Percentiles rank a stretch among this genome's conserved stretches.
phyloP scores from a whole-genome alignment of 1,140 invertebrate genomes.

The Nixonia krombeini region DNA sequence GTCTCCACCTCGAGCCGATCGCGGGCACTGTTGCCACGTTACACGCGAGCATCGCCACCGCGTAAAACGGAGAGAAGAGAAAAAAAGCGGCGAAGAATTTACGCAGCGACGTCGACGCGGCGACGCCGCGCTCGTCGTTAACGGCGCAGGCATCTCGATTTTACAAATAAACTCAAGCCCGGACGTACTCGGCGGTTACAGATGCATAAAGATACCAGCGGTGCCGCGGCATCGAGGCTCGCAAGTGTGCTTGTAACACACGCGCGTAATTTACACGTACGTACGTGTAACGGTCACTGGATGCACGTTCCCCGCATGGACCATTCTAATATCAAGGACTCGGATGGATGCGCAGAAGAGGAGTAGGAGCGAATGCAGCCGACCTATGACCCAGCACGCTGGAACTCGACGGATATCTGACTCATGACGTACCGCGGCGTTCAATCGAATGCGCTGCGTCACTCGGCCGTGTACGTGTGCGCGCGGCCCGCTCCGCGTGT shows the following conservation, averaged over 20 bases:
- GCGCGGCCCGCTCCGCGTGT: slow-evolving; percentile 9
- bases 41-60: too few relatives aligned
- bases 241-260: background rate
- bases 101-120: too few relatives aligned
- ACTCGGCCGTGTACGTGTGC: slow-evolving; percentile 20
- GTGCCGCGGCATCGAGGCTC: too few relatives aligned
- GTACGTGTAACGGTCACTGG: slow-evolving; percentile 59
- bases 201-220: too few relatives aligned
- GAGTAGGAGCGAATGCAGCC: slow-evolving; percentile 61
- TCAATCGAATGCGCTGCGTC: slow-evolving; percentile 47
- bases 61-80: too few relatives aligned
- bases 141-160: background rate
- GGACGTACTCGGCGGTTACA: too few relatives aligned
- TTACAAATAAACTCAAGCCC: background rate
- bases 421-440: slow-evolving; percentile 60
- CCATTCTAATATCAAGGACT: slow-evolving; percentile 70
- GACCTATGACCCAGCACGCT: slow-evolving; percentile 65
- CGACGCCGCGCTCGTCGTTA: background rate
- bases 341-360: slow-evolving; percentile 48
- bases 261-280: slow-evolving; percentile 7
- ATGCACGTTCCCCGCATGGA: slow-evolving; percentile 58
- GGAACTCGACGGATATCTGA: slow-evolving; percentile 64
- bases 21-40: too few relatives aligned
- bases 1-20: too few relatives aligned
- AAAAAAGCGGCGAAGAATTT: too few relatives aligned